phyloP scores from a whole-genome alignment of 1,140 invertebrate species.

The Aphidius ervi region DNA sequence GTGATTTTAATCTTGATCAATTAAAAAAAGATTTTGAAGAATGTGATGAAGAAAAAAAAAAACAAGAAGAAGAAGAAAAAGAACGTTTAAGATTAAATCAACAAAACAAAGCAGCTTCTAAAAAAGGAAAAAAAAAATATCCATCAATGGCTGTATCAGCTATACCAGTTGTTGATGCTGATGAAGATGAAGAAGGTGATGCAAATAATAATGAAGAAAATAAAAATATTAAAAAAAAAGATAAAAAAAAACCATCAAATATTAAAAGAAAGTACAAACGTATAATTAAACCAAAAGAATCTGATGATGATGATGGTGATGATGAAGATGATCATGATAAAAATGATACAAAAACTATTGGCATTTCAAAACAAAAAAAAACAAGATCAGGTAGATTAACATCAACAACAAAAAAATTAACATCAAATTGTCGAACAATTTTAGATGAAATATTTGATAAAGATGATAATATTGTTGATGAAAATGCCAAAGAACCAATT shows the following conservation, averaged over 20 bases:
- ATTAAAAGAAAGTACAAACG: constrained; percentile 13
- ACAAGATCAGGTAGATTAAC: constrained; percentile 45
- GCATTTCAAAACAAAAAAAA: constrained; percentile 40
- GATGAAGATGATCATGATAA: constrained; percentile 5
- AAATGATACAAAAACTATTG: constrained; percentile 33
- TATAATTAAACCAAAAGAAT: constrained; percentile 15
- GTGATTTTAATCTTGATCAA: constrained; percentile 53
- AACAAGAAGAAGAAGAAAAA: constrained; percentile 16
- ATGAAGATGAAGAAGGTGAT: not conserved
- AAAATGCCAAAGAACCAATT: not conserved
- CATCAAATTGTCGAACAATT: constrained; percentile 35
- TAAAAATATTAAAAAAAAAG: constrained; percentile 10
- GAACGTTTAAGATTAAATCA: constrained; percentile 10
- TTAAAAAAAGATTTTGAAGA: constrained; percentile 49
- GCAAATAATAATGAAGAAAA: constrained; percentile 16
- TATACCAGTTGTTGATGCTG: not conserved
- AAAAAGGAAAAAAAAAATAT: too few species aligned
- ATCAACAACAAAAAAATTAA: constrained; percentile 35
- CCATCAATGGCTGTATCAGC: too few species aligned
- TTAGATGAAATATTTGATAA: constrained; percentile 26
- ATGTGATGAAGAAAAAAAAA: constrained; percentile 27
- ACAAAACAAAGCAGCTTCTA: too few species aligned
- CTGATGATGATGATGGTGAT: constrained; percentile 1
- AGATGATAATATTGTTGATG: constrained; percentile 8
- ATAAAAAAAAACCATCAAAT: constrained; percentile 15